phyloP scores from a whole-genome alignment of 1,140 invertebrate species.

The Solenopsis invicta region DNA sequence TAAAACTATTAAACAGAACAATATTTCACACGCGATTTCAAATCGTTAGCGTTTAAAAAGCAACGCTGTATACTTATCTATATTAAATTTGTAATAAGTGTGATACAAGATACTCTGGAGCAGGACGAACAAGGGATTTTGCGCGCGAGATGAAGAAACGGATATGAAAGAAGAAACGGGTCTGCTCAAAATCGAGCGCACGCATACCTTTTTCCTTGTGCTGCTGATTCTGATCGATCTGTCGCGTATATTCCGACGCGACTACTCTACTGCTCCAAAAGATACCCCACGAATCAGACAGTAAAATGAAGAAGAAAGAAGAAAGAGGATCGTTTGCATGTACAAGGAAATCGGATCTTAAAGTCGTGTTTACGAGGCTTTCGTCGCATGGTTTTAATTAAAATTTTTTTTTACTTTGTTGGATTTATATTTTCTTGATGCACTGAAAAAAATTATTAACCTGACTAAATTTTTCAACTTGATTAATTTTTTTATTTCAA shows the following conservation, averaged over 20 bases:
- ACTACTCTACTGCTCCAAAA: not conserved
- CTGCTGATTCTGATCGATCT: conserved; percentile 31
- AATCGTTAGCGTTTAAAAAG: not conserved
- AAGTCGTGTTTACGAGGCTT: not conserved
- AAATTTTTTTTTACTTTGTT: too few relatives aligned
- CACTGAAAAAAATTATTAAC: too few relatives aligned
- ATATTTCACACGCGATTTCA: not conserved
- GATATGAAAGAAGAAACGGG: not conserved
- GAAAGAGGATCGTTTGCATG: conserved; percentile 8
- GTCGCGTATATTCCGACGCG: not conserved
- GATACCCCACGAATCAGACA: not conserved
- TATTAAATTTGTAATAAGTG: not conserved
- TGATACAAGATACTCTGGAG: not conserved
- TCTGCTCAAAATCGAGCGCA: conserved; percentile 38
- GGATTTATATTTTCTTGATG: too few relatives aligned
- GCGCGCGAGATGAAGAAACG: not conserved
- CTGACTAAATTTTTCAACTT: too few relatives aligned
- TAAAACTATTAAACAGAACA: not conserved
- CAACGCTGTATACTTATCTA: not conserved
- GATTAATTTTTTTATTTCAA: too few relatives aligned
- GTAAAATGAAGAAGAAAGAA: conserved; percentile 43
- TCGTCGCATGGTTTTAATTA: too few relatives aligned
- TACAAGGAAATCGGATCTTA: not conserved
- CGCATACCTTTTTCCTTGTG: not conserved
- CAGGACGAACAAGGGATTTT: too few relatives aligned